Evolutionary conservation across 1,140 invertebrate genomes (phyloP).

Genomic region (Lerema accius): DNA sequence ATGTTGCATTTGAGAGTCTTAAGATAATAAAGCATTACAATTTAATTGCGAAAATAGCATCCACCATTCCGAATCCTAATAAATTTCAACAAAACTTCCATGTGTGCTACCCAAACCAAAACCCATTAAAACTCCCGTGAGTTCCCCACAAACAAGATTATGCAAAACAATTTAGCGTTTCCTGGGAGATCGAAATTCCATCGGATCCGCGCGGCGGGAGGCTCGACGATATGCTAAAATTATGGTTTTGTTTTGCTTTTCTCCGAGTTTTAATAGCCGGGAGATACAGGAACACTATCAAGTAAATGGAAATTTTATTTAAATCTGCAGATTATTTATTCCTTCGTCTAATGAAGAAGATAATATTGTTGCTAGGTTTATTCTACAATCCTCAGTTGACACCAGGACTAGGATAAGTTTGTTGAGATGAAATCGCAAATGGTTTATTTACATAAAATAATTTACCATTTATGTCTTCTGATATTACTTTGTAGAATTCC

Average conservation of each 20-base stretch:
- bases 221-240: conserved; percentile 10
- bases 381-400: neutral
- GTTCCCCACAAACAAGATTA: neutral
- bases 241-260: conserved; percentile 18
- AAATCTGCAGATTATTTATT: conserved; percentile 12
- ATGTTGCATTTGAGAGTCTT: too few relatives aligned
- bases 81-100: neutral
- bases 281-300: neutral
- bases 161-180: conserved; percentile 19
- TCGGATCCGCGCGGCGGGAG: conserved; percentile 6
- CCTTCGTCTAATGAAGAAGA: neutral
- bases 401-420: too few relatives aligned
- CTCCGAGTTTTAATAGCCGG: conserved; percentile 6
- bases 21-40: too few relatives aligned
- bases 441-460: too few relatives aligned
- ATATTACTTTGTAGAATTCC: too few relatives aligned
- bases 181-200: conserved; percentile 17
- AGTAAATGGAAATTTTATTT: conserved; percentile 11
- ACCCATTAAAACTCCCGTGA: neutral
- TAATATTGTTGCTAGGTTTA: neutral
- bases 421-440: too few relatives aligned
- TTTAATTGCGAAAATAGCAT: too few relatives aligned
- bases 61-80: too few relatives aligned
- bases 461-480: too few relatives aligned
- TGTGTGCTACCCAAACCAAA: neutral